Evolutionary conservation across 2,888 invertebrate species (phyloP).

Genomic region (Scaptomyza flava): DNA sequence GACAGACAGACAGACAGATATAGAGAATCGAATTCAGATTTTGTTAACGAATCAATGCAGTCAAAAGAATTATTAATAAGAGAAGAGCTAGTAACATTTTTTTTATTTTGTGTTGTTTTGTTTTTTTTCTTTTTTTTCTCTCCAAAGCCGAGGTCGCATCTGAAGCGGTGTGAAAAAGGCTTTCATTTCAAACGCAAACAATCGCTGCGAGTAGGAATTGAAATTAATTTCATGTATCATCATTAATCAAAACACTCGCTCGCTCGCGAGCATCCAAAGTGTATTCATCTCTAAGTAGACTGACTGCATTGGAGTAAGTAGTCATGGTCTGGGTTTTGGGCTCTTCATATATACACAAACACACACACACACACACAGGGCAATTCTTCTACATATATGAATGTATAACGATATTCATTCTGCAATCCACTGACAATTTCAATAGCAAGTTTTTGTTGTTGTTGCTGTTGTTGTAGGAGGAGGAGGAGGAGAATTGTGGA

Average conservation of each 20-base stretch:
- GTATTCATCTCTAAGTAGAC: slow-evolving; percentile 47
- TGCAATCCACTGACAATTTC: slow-evolving; percentile 61
- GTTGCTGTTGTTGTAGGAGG: not conserved
- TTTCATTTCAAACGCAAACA: slow-evolving; percentile 79
- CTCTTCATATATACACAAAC: not conserved
- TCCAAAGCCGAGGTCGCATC: slow-evolving; percentile 35
- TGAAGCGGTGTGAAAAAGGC: slow-evolving; percentile 74
- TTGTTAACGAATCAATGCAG: slow-evolving; percentile 61
- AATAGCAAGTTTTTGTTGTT: slow-evolving; percentile 23
- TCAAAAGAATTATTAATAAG: slow-evolving; percentile 72
- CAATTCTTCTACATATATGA: slow-evolving; percentile 14
- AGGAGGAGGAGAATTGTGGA: not conserved
- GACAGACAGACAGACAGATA: slow-evolving; percentile 5
- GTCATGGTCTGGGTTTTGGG: slow-evolving; percentile 27
- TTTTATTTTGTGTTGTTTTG: slow-evolving; percentile 14
- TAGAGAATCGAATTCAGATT: slow-evolving; percentile 39
- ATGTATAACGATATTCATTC: slow-evolving; percentile 75
- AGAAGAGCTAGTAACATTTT: slow-evolving; percentile 61
- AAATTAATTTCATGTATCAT: slow-evolving; percentile 84
- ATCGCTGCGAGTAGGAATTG: slow-evolving; percentile 81
- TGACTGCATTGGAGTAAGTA: slow-evolving; percentile 54
- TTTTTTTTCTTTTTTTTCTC: not conserved
- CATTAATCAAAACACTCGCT: slow-evolving; percentile 84
- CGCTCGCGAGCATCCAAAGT: slow-evolving; percentile 61
- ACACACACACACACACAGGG: slow-evolving; percentile 16